phyloP scores from a whole-genome alignment of 1,140 invertebrate species.

The Drosophila littoralis region DNA sequence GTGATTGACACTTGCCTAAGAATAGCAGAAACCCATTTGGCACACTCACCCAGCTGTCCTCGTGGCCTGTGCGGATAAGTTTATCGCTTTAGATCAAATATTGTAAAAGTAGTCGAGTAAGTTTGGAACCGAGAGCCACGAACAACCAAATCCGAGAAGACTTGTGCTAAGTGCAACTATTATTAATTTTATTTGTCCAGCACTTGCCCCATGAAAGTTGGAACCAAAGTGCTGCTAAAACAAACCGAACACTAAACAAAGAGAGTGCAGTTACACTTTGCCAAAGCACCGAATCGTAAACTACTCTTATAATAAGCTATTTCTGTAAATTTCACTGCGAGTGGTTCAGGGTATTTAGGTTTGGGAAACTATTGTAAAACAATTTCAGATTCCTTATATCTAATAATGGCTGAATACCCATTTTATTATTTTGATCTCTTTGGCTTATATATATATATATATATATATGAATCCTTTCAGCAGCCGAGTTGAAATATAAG shows the following conservation, averaged over 20 bases:
- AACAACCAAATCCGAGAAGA: slow-evolving; percentile 39
- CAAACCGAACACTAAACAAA: slow-evolving; percentile 42
- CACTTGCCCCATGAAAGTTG: slow-evolving; percentile 58
- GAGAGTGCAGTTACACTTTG: slow-evolving; percentile 3
- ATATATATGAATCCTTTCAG: too few relatives aligned
- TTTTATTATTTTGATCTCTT: too few relatives aligned
- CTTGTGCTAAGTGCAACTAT: slow-evolving; percentile 60
- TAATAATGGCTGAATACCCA: too few relatives aligned
- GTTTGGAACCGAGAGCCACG: slow-evolving; percentile 10
- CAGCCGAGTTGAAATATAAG: too few relatives aligned
- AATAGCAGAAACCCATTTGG: slow-evolving; percentile 20
- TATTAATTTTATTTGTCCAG: slow-evolving; percentile 74
- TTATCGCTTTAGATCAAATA: slow-evolving; percentile 67
- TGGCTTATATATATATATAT: background rate
- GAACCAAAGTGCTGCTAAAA: slow-evolving; percentile 40
- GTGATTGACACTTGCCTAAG: slow-evolving; percentile 70
- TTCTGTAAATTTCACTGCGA: too few relatives aligned
- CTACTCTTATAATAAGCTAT: slow-evolving; percentile 6
- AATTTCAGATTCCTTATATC: background rate
- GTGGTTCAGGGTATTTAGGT: background rate
- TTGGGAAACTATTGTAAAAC: background rate
- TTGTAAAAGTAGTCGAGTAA: slow-evolving; percentile 60
- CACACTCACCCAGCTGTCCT: background rate
- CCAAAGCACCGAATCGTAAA: slow-evolving; percentile 1
- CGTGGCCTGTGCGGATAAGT: slow-evolving; percentile 10